Evolutionary conservation across 2,888 invertebrate genomes (phyloP).

Genomic region (Heteropelma amictum): DNA sequence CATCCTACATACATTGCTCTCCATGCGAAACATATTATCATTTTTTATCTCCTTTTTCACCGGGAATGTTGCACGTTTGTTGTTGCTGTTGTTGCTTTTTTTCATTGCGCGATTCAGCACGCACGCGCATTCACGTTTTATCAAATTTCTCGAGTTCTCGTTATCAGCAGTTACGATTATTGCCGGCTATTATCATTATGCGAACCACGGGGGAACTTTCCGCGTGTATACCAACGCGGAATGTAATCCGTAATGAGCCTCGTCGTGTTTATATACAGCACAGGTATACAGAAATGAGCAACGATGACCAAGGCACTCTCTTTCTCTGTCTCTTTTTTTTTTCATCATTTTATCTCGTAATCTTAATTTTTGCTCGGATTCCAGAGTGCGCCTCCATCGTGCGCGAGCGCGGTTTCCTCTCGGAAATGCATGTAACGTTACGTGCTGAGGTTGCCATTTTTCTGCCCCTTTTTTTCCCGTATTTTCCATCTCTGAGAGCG

Average conservation of each 20-base stretch:
- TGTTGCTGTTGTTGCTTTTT: not conserved
- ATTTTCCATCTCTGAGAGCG: not conserved
- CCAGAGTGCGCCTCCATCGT: too few species aligned
- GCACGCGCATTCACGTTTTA: not conserved
- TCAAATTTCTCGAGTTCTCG: conserved; percentile 21
- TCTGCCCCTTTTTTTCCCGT: not conserved
- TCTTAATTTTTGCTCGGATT: conserved; percentile 71
- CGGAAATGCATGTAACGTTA: conserved; percentile 68
- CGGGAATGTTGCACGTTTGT: not conserved
- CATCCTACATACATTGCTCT: not conserved
- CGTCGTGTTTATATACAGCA: not conserved
- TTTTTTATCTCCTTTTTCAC: not conserved
- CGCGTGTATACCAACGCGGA: not conserved
- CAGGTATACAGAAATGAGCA: not conserved
- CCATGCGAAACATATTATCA: not conserved
- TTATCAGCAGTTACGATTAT: conserved; percentile 64
- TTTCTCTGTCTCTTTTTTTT: not conserved
- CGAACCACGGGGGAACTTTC: conserved; percentile 21
- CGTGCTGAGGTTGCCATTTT: conserved; percentile 58
- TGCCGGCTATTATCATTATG: conserved; percentile 67
- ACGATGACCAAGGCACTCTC: not conserved
- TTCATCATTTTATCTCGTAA: conserved; percentile 66
- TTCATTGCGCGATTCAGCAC: not conserved
- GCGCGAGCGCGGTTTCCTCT: conserved; percentile 18
- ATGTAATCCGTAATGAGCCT: conserved; percentile 37